Percentiles rank a stretch among this genome's conserved stretches.
These are phyloP conservation scores for Drosophila neonasuta DNA, from an alignment of 2,888 invertebrate species.

Conservation along the genomic window DNA sequence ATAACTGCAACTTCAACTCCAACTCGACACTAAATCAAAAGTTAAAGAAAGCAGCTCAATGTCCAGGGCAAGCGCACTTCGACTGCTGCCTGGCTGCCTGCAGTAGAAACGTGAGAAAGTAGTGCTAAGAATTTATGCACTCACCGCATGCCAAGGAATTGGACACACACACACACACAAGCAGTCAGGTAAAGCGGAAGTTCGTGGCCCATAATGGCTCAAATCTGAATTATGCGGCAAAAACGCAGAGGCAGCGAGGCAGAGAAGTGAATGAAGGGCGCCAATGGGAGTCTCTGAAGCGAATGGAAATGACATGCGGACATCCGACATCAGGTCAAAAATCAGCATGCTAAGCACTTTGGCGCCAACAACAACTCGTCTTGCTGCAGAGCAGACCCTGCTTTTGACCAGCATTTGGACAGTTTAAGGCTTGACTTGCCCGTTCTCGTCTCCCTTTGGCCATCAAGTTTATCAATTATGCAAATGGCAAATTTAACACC, in stretches of 20 bases:
- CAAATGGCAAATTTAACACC: conserved; percentile 78
- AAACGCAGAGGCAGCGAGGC: conserved; percentile 16
- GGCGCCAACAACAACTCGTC: conserved; percentile 25
- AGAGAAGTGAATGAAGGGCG: conserved; percentile 8
- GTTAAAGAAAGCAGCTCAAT: conserved; percentile 62
- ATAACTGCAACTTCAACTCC: conserved; percentile 53
- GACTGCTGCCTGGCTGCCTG: conserved; percentile 40
- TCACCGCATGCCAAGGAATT: conserved; percentile 59
- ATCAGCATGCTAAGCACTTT: conserved; percentile 70
- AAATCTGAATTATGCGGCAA: conserved; percentile 75
- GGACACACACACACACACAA: conserved; percentile 16
- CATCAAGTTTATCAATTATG: conserved; percentile 77
- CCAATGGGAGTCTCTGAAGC: conserved; percentile 27
- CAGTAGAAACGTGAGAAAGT: conserved; percentile 59
- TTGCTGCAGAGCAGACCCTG: conserved; percentile 16
- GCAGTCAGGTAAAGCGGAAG: conserved; percentile 59
- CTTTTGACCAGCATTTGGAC: conserved; percentile 38
- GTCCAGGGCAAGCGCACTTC: conserved; percentile 35
- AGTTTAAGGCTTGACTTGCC: conserved; percentile 41
- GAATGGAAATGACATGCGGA: conserved; percentile 71
- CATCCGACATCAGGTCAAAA: conserved; percentile 74
- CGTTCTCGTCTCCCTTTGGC: conserved; percentile 13
- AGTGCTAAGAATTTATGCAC: conserved; percentile 70
- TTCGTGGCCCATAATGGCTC: conserved; percentile 68
- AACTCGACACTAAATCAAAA: conserved; percentile 70